Evolutionary conservation across 2,113 vertebrate genomes (phyloP).

Genomic region (Tragelaphus strepsiceros): DNA sequence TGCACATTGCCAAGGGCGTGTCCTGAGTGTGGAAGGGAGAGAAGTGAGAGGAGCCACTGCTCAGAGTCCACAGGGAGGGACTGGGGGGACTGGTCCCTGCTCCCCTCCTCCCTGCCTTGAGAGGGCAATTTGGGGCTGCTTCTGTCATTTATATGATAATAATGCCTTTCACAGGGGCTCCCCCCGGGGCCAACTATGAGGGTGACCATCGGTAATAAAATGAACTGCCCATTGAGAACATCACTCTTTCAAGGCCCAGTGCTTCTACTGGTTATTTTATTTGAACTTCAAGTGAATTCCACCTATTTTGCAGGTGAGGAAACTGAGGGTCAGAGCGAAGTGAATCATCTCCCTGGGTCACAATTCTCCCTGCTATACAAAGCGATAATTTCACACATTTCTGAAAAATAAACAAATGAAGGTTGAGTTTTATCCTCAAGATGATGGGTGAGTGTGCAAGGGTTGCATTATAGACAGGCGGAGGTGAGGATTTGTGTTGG

Average conservation of each 20-base stretch:
- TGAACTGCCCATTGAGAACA: background rate
- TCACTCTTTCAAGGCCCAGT: background rate
- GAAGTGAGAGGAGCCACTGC: accelerated
- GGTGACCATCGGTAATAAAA: background rate
- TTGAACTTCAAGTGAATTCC: background rate
- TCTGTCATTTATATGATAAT: background rate
- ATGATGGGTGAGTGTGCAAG: background rate
- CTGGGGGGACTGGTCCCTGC: background rate
- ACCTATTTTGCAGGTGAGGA: background rate
- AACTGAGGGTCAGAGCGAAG: background rate
- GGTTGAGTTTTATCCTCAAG: background rate
- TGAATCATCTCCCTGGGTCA: background rate
- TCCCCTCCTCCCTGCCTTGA: background rate
- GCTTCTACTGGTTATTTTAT: background rate
- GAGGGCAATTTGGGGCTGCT: accelerated
- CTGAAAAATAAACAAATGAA: background rate
- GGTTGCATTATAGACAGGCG: no score
- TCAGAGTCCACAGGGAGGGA: background rate
- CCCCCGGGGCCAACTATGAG: accelerated
- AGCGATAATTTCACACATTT: background rate
- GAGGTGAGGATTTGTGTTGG: background rate
- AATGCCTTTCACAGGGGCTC: accelerated
- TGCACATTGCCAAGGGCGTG: accelerated
- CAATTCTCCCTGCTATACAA: background rate
- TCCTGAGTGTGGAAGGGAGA: background rate